These are phyloP conservation scores for Paraescarpia echinospica DNA, from an alignment of 1,140 invertebrate species.

Conservation along the genomic window DNA sequence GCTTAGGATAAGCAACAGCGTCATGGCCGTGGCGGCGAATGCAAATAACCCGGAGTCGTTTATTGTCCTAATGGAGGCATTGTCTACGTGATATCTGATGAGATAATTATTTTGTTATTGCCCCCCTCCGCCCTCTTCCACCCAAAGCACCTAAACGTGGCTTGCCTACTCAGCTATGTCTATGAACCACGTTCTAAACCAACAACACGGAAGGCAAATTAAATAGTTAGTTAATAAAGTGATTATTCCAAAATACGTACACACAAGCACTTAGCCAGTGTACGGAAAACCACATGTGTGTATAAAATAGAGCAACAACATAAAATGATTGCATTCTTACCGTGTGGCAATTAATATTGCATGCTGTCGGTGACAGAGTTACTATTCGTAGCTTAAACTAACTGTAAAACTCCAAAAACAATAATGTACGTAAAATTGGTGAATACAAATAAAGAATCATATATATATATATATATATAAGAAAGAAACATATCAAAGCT, in stretches of 20 bases:
- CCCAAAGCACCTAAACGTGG: background rate
- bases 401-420: background rate
- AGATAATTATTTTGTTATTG: background rate
- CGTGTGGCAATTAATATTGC: background rate
- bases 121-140: too few relatives aligned
- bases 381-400: background rate
- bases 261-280: too few relatives aligned
- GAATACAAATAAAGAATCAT: background rate
- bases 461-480: background rate
- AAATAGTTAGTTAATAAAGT: background rate
- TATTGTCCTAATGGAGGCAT: background rate
- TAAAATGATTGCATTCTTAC: background rate
- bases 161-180: background rate
- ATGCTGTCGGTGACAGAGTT: background rate
- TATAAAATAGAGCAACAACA: background rate
- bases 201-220: background rate
- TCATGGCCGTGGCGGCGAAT: background rate
- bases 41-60: background rate
- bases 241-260: too few relatives aligned
- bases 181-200: background rate
- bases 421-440: background rate
- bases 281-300: too few relatives aligned
- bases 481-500: background rate
- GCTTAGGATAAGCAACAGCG: background rate
- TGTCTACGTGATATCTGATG: background rate